Evolutionary conservation across 2,888 invertebrate genomes (phyloP), one percentile per base, ranked within the genome.

Genomic region (Latrodectus hesperus): DNA sequence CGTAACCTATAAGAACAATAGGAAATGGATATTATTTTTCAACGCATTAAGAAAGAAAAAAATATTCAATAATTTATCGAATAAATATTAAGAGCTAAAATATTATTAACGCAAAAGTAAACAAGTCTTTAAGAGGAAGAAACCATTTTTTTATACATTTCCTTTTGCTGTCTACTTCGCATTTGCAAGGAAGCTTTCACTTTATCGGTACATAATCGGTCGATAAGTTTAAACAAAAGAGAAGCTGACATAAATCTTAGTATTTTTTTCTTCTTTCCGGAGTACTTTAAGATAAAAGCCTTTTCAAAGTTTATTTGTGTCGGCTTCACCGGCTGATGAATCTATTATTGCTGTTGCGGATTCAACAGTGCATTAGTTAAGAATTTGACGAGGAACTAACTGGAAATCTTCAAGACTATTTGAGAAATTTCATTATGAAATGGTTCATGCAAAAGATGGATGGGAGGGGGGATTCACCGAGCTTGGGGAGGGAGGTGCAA

Each of bases 391-490:
- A 26, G 14, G 78, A 78, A 68, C 55, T 68, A 55, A 16, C 71
- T 38, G 60, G 51, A 11, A 22, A 74, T 11, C 55, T 70, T 70
- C 71, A 71, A 71, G 26, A 53, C 51, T 9, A 72, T 49, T 60
- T 60, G 60, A 16, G 84, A 84, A 84, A 78, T 78, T 84, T 77
- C 84, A 84, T 84, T 84, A 78, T 55, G 78, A 78, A 84, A 84
- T 84, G 78, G 84, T 68, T 49, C 68, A 49, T 71, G 52, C 82
- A 38, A 68, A 26, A 11, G 73, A 26, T 11, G 67, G 55, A 22
- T 49, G 12, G 5, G 73, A 64, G 72, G 38, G 38, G 6, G 38
- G 38, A 38, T 6, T 38, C 38, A 38, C 38, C 38, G 38, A 4
- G 4, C 38, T 6, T 38, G 38, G 38, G 71, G 71, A 64, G 60